phyloP scores from a whole-genome alignment of 2,797 vertebrate species.

The Microhierax caerulescens region DNA sequence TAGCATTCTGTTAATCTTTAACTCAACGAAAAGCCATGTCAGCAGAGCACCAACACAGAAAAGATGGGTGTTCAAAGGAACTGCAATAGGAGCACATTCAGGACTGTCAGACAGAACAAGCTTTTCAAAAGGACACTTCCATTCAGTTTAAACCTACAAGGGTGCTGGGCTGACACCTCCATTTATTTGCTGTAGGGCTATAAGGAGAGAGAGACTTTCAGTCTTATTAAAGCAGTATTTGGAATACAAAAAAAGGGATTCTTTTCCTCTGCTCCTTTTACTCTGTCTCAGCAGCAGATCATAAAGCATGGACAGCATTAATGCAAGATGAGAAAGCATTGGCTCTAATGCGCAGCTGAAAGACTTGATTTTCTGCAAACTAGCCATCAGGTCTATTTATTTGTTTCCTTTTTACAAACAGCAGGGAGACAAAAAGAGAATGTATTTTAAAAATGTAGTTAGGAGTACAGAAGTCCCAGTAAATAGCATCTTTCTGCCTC shows the following conservation, averaged over 20 bases:
- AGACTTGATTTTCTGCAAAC: not conserved
- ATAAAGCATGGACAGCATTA: not conserved
- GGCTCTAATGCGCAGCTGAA: not conserved
- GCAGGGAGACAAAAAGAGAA: not conserved
- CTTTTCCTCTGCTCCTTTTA: constrained; percentile 18
- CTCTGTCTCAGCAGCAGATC: not conserved
- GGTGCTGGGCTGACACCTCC: constrained; percentile 68
- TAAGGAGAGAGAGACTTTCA: constrained; percentile 41
- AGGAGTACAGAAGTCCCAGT: not conserved
- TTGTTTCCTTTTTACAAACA: not conserved
- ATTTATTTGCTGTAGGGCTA: constrained; percentile 71
- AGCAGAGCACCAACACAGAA: constrained; percentile 65
- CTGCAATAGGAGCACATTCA: constrained; percentile 66
- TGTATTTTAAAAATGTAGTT: not conserved
- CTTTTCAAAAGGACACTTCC: constrained; percentile 76
- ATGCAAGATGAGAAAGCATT: not conserved
- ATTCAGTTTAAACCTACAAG: constrained; percentile 77
- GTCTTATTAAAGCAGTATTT: constrained; percentile 58
- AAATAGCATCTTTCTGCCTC: not conserved
- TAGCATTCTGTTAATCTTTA: constrained; percentile 75
- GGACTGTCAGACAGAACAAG: constrained; percentile 74
- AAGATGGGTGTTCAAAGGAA: constrained; percentile 63
- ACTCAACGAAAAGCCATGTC: constrained; percentile 72
- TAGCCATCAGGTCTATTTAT: not conserved
- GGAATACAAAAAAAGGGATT: constrained; percentile 19